Evolutionary conservation across 2,113 vertebrate species (phyloP), one percentile per base, ranked within the genome.

Genomic region (Parus major): DNA sequence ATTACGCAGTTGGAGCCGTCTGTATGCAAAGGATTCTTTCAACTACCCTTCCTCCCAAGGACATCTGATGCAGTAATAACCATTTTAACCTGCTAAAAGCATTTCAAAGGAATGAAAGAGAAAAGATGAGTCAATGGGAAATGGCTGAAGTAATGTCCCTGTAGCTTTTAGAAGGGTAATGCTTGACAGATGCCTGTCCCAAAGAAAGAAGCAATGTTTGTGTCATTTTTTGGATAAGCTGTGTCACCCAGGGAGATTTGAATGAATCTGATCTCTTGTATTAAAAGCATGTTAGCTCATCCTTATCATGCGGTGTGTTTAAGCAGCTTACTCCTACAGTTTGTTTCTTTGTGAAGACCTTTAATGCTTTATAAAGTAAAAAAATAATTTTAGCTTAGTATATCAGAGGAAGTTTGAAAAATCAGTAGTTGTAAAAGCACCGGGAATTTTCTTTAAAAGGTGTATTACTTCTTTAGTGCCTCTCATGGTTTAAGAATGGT

Each of bases 291-390:
- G 41, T 56, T 91, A 75, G 90, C 76, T 95, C 25, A 7, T 59
- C 22, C 64, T 94, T 92, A 65, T 64, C 44, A 29, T 78, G 63
- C 52, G 91, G 63, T 79, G 82, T 93, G 69, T 95, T 89, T 91
- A 94, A 97, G 69, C 36, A 95, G 86, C 50, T 92, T 95, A 90
- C 64, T 94, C 61, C 50, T 77, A 72, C 24, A 93, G 49, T 90
- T 91, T 80, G 35, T 94, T 95, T 96, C 66, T 94, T 86, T 92
- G n/a, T 22, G 84, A 91, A 69, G 89, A 94, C 20, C 31, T 72
- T 90, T 91, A 39, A 39, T 42, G 53, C 36, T 49, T 66, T 73
- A 84, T 49, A 86, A 96, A 93, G 90, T 63, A 83, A 95, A 96
- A 95, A 60, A 55, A 33, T 2, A 46, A 27, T 31, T 25, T 96